A percentile compares a stretch with the other conserved stretches of the same genome.
Evolutionary conservation across 2,113 vertebrate species (phyloP).

Genomic region (Pygoscelis antarcticus): DNA sequence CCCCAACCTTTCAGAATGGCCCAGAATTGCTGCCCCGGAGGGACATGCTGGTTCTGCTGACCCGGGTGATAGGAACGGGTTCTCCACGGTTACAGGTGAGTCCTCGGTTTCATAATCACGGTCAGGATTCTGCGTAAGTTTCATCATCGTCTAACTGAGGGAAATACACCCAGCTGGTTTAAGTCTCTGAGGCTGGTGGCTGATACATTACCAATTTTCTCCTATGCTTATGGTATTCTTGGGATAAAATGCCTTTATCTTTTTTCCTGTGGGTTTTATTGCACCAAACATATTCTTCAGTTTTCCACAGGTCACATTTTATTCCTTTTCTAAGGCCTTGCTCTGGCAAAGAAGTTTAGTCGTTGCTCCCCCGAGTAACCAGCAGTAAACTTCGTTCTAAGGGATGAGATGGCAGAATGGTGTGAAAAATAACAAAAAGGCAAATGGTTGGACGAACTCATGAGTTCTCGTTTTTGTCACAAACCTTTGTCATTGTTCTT

Average conservation of each 20-base stretch:
- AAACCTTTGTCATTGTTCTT: background rate
- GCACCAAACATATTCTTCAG: background rate
- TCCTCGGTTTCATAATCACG: background rate
- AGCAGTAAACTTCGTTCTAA: background rate
- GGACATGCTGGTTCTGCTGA: constrained; percentile 90
- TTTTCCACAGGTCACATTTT: background rate
- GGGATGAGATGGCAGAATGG: background rate
- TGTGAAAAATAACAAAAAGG: background rate
- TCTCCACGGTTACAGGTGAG: constrained; percentile 90
- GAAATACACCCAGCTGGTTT: background rate
- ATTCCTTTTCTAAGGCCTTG: background rate
- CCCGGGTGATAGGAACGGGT: constrained; percentile 84
- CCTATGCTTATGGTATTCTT: background rate
- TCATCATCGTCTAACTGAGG: background rate
- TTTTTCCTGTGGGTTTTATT: background rate
- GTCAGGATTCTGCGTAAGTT: background rate
- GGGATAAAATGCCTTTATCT: background rate
- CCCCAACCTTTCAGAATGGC: constrained; percentile 79
- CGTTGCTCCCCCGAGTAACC: background rate
- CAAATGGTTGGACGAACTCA: background rate
- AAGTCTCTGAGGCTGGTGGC: background rate
- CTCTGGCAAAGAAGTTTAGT: background rate
- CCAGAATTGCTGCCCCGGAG: constrained; percentile 93
- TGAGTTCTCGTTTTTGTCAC: background rate
- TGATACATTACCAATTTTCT: background rate